phyloP scores from a whole-genome alignment of 2,797 vertebrate genomes.

The Peromyscus eremicus region DNA sequence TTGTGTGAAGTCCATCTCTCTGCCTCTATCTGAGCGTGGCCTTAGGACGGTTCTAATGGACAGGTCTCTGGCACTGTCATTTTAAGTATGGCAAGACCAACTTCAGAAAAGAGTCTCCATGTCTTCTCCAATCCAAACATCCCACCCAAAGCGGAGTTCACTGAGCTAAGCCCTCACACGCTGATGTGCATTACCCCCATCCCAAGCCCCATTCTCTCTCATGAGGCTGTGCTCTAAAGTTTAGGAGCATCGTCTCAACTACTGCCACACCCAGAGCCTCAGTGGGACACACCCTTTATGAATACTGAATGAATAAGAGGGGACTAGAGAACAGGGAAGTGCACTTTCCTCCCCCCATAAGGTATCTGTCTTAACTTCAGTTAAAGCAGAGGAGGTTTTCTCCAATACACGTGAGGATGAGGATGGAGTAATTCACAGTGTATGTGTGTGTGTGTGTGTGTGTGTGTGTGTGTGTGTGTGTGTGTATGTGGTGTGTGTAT shows the following conservation, averaged over 20 bases:
- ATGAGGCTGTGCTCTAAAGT: background rate
- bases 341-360: background rate
- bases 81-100: background rate
- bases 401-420: background rate
- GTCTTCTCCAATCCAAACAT: background rate
- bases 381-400: background rate
- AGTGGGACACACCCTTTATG: fast-evolving
- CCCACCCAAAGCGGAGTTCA: no score
- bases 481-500: no score
- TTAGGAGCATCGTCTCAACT: fast-evolving
- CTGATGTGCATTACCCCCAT: fast-evolving
- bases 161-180: fast-evolving
- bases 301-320: background rate
- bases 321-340: no score
- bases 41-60: background rate
- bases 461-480: no score
- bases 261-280: no score
- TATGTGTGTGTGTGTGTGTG: background rate
- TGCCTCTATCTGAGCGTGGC: background rate
- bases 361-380: fast-evolving
- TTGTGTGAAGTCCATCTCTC: background rate
- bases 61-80: background rate
- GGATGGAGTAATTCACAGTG: no score
- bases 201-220: no score
- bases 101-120: background rate